Base-by-base conservation (phyloP, 2,113 vertebrate genomes). In the Oryzias celebensis region DNA sequence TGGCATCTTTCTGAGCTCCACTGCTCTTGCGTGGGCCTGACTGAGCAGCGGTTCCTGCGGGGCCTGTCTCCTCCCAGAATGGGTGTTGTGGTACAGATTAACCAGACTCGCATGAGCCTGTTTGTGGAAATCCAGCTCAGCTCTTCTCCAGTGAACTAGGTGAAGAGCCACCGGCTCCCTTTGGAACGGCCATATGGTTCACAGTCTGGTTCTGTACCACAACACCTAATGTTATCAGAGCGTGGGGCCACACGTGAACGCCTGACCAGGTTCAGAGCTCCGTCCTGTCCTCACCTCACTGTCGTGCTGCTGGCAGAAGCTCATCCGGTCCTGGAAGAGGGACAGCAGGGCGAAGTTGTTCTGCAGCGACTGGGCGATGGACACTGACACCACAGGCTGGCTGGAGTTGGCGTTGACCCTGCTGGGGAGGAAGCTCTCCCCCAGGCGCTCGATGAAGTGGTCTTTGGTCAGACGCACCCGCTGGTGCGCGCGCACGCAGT, bases 401-500 rank as follows among this genome's bases (percentile, higher is more conserved):
- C 80, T 78, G 31, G 14, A 14, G 84, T 80, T 85, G 62, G 70
- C 36, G 3, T 84, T 89, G 69, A 72, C 64, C 36, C 79, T 76
- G 28, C 80, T 73, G 22, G 85, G 63, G 70, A 72, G 86, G 46
- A 82, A 85, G 65, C 80, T 92, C 48, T 91, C 90, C 17, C 86
- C 91, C 81, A 94, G 92, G 72, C 92, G 90, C 74, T 96, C 94
- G 14, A 96, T 96, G 90, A 94, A 95, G 88, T 97, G 95, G 91
- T 96, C 95, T 87, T 96, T 96, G 85, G 95, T 97, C 77, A 97
- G 93, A 57, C 94, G 91, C 67, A 97, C 95, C 49, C 95, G 90
- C 87, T 95, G 95, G 87, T 97, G 95, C n/a, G 95, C 95, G 62
- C 94, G 90, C 79, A 96, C 94, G 60, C 95, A 96, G 90, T 95